Evolutionary conservation across 2,797 vertebrate genomes (phyloP), one percentile per base, ranked within the genome.

Genomic region (Myotis planiceps): DNA sequence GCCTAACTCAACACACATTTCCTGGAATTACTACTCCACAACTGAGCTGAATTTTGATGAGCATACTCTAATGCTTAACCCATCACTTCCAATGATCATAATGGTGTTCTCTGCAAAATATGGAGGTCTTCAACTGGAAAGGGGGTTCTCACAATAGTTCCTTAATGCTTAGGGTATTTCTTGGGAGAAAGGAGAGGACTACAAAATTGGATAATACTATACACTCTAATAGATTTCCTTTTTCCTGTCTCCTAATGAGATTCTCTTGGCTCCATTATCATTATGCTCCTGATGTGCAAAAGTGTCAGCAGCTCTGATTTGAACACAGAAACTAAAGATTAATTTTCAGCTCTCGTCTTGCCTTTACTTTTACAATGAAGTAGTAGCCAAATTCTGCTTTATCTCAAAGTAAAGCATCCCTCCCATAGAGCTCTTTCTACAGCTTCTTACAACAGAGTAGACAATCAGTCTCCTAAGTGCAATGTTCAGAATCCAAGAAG

Each of bases 311-410:
- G 42, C 51, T 78, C 32, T 83, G 66, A 60, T 65, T 49, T 71
- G 13, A 94, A 95, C 79, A 90, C 13, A 75, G 32, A 94, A 90
- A 94, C 27, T 66, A 89, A 42, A 96, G 55, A 80, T 60, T 71
- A 6, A 89, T 79, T 42, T 90, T 83, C 34, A 86, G 39, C 18
- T 79, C 21, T 45, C 84, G 27, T 88, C 47, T 37, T 34, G 45
- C 42, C 39, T 82, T 58, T 68, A 42, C 23, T 82, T 90, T 82
- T 42, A 6, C 32, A 34, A n/a, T 49, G 39, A 93, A 75, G 69
- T 13, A 51, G 5, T 42, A 83, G 23, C 14, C 12, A 55, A 92
- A 60, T 82, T 79, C 58, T 32, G 3, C 12, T 92, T 68, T 68
- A 49, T 39, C 4, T 39, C 71, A 89, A 72, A 85, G 25, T 16